Evolutionary conservation across 2,888 invertebrate genomes (phyloP).

Genomic region (Drosophila falleni): DNA sequence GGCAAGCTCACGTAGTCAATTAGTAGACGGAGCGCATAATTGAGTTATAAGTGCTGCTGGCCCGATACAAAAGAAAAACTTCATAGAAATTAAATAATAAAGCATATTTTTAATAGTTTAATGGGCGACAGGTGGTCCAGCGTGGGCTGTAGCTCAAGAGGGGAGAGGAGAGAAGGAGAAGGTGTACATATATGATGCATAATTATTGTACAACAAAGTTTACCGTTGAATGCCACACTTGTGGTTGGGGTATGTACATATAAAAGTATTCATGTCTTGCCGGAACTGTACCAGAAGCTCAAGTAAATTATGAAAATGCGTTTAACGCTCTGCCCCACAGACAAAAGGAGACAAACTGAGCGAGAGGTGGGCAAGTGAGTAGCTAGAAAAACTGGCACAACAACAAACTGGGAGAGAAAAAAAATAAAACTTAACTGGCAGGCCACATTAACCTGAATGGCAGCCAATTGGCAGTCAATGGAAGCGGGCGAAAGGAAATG

Average conservation of each 20-base stretch:
- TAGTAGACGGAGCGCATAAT: slow-evolving; percentile 53
- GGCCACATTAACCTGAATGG: slow-evolving; percentile 77
- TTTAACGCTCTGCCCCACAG: slow-evolving; percentile 43
- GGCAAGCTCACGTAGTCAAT: slow-evolving; percentile 39
- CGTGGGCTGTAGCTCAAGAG: slow-evolving; percentile 32
- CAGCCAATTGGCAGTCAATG: slow-evolving; percentile 64
- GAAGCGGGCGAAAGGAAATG: slow-evolving; percentile 62
- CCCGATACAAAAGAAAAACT: slow-evolving; percentile 34
- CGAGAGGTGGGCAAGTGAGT: not conserved
- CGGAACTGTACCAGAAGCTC: slow-evolving; percentile 68
- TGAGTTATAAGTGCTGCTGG: slow-evolving; percentile 66
- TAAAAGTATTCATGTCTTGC: slow-evolving; percentile 39
- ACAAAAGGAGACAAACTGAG: slow-evolving; percentile 6
- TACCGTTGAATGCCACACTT: slow-evolving; percentile 76
- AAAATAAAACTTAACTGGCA: slow-evolving; percentile 40
- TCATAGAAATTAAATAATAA: slow-evolving; percentile 69
- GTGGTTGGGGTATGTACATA: slow-evolving; percentile 10
- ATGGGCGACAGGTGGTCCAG: slow-evolving; percentile 46
- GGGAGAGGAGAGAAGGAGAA: not conserved
- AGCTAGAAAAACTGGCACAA: slow-evolving; percentile 69
- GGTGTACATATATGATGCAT: slow-evolving; percentile 27
- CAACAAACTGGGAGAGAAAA: slow-evolving; percentile 24
- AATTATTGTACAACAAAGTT: slow-evolving; percentile 55
- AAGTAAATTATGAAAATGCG: slow-evolving; percentile 75
- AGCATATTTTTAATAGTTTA: slow-evolving; percentile 63